Conservation (phyloP, 2,888 invertebrate genomes). For the Mythimna loreyi region DNA sequence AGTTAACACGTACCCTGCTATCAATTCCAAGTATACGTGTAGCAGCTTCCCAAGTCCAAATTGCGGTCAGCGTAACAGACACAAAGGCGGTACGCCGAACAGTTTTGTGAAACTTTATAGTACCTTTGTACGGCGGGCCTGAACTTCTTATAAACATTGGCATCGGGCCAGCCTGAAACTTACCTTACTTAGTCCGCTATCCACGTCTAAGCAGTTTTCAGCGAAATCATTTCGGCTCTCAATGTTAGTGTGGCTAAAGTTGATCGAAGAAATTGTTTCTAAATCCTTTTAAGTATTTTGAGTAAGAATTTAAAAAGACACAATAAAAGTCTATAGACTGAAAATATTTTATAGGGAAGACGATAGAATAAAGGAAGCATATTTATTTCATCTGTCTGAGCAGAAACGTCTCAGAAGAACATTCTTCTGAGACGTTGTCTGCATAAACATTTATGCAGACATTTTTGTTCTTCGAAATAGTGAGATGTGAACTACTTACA, state of each 20-base stretch:
- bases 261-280: slow-evolving; percentile 40
- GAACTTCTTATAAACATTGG: slow-evolving; percentile 83
- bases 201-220: slow-evolving; percentile 78
- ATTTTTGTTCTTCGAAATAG: no score
- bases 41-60: slow-evolving; percentile 52
- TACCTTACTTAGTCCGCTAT: slow-evolving; percentile 75
- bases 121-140: slow-evolving; percentile 71
- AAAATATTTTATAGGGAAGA: no score
- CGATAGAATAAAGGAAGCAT: no score
- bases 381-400: no score
- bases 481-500: no score
- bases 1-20: slow-evolving; percentile 41
- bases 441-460: no score
- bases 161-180: slow-evolving; percentile 76
- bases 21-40: slow-evolving; percentile 42
- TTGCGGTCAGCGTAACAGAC: slow-evolving; percentile 63
- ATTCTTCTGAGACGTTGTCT: no score
- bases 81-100: slow-evolving; percentile 68
- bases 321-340: no score
- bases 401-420: no score
- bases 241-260: slow-evolving; percentile 44
- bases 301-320: no score
- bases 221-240: slow-evolving; percentile 69
- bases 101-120: slow-evolving; percentile 76
- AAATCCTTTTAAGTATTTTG: slow-evolving; percentile 21